Evolutionary conservation across 2,888 invertebrate species (phyloP), one percentile per base, ranked within the genome.

Genomic region (Pinctada fucata): DNA sequence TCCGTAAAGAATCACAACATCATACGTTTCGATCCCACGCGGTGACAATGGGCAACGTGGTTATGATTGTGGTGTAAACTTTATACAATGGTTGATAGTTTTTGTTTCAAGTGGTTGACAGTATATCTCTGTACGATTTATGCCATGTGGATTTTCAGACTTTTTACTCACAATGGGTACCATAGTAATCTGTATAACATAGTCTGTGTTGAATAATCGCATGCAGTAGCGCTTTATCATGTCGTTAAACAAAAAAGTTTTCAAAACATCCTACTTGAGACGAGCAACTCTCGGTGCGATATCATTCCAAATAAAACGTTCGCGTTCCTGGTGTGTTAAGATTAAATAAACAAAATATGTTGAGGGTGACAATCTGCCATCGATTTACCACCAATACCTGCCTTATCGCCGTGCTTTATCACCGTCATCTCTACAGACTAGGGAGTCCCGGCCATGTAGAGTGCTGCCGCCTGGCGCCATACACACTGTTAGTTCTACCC

Each of bases 321-420:
- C 8, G 58, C 58, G 58, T 58, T 58, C 58, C 58, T 10, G 58
- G 13, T 10, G 58, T 58, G 58, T 58, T 13, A 13, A 58, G 58
- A 58, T 58, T 58, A 13, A 58, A 58, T 58, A 58, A 58, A 58
- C 58, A 58, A 58, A 58, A 58, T 58, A 58, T 58, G 8, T 58
- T 6, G 6, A 58, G 58, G 13, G 58, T 58, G 58, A 58, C 58
- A 58, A 10, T 58, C 6, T 58, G 13, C 58, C 58, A 58, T 58
- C 13, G 58, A 58, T 58, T 58, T 58, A 58, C 58, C 58, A 58
- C 58, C 58, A 58, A 58, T 58, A 58, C 58, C 58, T 58, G 58
- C 58, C 13, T 58, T 58, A 58, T 58, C 58, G 6, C 6, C 13
- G 58, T 58, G 58, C 58, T 58, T 58, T 58, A 58, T 58, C 58